Base-by-base conservation (phyloP, 2,888 invertebrate genomes). In the Melinaea menophilus region DNA sequence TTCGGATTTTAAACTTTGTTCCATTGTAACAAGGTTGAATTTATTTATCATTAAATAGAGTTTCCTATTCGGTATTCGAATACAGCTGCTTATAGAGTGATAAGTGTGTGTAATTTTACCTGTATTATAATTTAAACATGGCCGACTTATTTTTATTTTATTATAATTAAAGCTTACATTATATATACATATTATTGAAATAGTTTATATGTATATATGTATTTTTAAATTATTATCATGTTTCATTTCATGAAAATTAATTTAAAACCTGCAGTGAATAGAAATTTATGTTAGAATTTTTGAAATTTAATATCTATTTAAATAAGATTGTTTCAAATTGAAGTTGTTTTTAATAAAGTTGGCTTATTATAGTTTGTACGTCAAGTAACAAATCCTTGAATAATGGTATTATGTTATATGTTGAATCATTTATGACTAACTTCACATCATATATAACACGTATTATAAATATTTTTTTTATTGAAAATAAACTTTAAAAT, bases 101-200 rank as follows among this genome's bases (percentile, higher is more conserved):
- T 55, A 57, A 65, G 66, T 72, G 70, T 74, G 74, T 71, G 68
- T 63, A 55, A 59, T 57, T 65, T 66, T 75, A 75, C 75, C 73
- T 75, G 74, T 72, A 72, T 70, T 71, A 71, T 72, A 73, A 72
- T 73, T 72, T 69, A 70, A 74, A 75, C 73, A 73, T 75, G 73
- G 73, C 72, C 67, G 74, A 67, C 71, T 66, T 69, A 67, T 66
- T 64, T 70, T 68, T 67, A 68, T 68, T 70, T 63, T 67, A 65
- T 67, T 66, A 59, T 58, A 68, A 67, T 68, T 68, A 69, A 67
- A 67, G 60, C 67, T 65, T 58, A 59, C 59, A 62, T 59, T 65
- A 59, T 47, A 61, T 45, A 63, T 65, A 7, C 41, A 41, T 7
- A 41, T 61, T 64, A 59, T 51, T 2, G 31, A 13, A 31, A 31